Conservation (phyloP, 2,113 vertebrate genomes). For the Myiozetetes cayanensis region DNA sequence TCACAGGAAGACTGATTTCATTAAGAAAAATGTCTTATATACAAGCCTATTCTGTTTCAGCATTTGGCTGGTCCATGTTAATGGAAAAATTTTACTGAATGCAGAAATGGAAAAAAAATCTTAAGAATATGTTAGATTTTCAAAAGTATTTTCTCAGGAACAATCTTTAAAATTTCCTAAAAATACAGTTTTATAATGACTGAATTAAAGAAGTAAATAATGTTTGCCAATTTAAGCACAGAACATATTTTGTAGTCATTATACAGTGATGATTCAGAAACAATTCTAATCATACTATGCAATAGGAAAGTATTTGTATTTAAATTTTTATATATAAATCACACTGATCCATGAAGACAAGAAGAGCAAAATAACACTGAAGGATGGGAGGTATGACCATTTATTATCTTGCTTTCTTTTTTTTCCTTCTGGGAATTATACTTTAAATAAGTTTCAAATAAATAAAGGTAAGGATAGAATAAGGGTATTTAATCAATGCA, state of each 20-base stretch:
- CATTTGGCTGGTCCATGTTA: background rate
- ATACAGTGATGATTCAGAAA: background rate
- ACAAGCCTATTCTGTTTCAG: background rate
- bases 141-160: background rate
- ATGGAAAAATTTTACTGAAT: background rate
- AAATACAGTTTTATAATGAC: background rate
- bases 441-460: background rate
- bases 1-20: background rate
- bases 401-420: background rate
- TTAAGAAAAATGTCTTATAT: background rate
- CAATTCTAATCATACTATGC: background rate
- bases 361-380: background rate
- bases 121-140: background rate
- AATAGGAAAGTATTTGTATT: background rate
- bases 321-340: background rate
- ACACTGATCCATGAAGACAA: background rate
- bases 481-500: background rate
- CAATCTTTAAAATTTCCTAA: background rate
- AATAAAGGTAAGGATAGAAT: background rate
- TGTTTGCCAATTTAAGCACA: background rate
- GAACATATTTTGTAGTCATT: background rate
- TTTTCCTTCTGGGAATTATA: background rate
- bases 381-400: background rate
- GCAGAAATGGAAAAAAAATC: background rate
- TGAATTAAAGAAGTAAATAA: background rate